phyloP scores from a whole-genome alignment of 2,113 vertebrate genomes.

The Archilochus colubris region DNA sequence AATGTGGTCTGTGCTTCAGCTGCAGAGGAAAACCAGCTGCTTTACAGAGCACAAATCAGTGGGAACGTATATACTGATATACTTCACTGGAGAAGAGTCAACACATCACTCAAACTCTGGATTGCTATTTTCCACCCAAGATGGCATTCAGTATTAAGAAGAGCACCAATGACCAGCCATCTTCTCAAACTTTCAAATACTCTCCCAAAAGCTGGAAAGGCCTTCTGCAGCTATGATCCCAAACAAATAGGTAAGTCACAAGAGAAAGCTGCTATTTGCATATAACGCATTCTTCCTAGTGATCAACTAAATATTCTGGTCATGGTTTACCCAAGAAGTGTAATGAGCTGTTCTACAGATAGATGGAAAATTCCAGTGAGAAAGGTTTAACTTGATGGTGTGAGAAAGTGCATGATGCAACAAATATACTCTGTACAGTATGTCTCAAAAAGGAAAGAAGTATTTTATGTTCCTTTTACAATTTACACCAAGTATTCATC shows the following conservation, averaged over 20 bases:
- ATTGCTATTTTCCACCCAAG: not conserved
- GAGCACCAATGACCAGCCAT: not conserved
- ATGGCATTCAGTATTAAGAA: not conserved
- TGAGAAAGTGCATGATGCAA: not conserved
- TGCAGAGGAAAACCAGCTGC: not conserved
- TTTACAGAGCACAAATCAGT: not conserved
- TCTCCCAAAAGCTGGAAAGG: not conserved
- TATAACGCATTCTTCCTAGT: not conserved
- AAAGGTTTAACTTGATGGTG: not conserved
- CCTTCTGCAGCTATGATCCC: not conserved
- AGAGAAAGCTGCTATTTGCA: not conserved
- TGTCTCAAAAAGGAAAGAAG: not conserved
- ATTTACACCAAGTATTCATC: not conserved
- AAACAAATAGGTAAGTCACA: not conserved
- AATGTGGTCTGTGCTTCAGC: not conserved
- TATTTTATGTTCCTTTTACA: not conserved
- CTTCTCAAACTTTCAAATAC: not conserved
- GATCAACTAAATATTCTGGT: not conserved
- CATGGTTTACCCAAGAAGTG: not conserved
- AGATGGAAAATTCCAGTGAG: not conserved
- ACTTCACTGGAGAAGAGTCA: not conserved
- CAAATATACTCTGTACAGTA: not conserved
- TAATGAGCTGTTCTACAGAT: not conserved
- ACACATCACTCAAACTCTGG: not conserved
- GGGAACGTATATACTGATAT: not conserved